Conservation (phyloP, 2,888 invertebrate genomes). For the Portevinia maculata region DNA sequence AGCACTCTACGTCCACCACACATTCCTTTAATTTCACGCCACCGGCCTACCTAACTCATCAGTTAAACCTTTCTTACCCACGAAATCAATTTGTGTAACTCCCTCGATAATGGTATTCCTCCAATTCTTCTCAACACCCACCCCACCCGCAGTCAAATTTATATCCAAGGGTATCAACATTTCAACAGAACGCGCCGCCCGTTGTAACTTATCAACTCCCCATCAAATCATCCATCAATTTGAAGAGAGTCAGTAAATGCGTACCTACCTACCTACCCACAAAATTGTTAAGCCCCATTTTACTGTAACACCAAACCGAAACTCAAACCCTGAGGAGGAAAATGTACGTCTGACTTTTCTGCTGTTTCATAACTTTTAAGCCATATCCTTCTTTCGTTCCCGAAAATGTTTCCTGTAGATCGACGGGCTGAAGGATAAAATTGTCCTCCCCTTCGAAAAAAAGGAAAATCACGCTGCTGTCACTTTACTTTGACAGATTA, state of each 20-base stretch:
- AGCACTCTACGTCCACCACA: background rate
- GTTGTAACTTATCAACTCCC: conserved; percentile 55
- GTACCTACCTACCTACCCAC: conserved; percentile 42
- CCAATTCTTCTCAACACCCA: conserved; percentile 44
- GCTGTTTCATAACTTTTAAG: conserved; percentile 68
- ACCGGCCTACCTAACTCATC: background rate
- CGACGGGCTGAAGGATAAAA: conserved; percentile 3
- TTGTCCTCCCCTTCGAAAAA: conserved; percentile 28
- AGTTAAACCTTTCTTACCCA: conserved; percentile 7
- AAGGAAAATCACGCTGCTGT: conserved; percentile 68
- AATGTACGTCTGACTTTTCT: conserved; percentile 67
- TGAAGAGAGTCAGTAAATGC: conserved; percentile 69
- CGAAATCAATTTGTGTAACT: conserved; percentile 20
- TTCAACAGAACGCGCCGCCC: conserved; percentile 41
- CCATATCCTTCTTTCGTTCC: conserved; percentile 18
- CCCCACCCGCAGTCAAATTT: background rate
- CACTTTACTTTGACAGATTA: conserved; percentile 73
- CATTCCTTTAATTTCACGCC: background rate
- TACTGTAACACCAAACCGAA: conserved; percentile 36
- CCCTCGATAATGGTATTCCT: background rate
- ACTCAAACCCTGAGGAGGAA: conserved; percentile 17
- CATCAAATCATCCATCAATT: conserved; percentile 69
- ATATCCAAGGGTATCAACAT: conserved; percentile 35
- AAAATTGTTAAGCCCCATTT: too few species aligned
- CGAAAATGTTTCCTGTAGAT: background rate